phyloP scores from a whole-genome alignment of 1,140 invertebrate genomes.

The Sycophaga agraensis region DNA sequence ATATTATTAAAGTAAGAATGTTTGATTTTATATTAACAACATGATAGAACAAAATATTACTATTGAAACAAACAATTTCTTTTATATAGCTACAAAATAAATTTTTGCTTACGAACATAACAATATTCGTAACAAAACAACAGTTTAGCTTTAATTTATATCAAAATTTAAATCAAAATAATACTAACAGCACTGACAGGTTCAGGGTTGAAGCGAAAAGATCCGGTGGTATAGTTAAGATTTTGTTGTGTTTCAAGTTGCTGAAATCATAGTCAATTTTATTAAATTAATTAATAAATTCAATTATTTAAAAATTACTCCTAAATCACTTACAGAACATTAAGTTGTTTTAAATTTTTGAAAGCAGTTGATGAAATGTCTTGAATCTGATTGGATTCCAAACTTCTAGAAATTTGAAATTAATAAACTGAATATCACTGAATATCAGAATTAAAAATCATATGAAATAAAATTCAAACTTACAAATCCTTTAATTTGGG shows the following conservation, averaged over 20 bases:
- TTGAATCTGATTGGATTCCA: conserved; percentile 47
- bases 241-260: conserved; percentile 39
- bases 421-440: no score
- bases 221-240: conserved; percentile 35
- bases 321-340: conserved; percentile 58
- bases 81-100: no score
- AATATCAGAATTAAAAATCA: no score
- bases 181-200: conserved; percentile 49
- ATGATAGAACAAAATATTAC: no score
- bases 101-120: no score
- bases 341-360: conserved; percentile 50
- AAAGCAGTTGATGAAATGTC: conserved; percentile 55
- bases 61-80: no score
- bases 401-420: conserved; percentile 39
- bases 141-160: no score
- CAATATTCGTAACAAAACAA: no score
- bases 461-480: conserved; percentile 36
- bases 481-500: conserved; percentile 56
- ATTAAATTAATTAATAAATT: background rate
- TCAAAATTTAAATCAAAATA: background rate
- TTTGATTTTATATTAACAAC: no score
- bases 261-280: conserved; percentile 1
- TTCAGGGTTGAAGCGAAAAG: conserved; percentile 40
- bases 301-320: background rate
- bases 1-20: no score